Base-by-base conservation (phyloP, 1,140 invertebrate species). In the Copidosoma floridanum region DNA sequence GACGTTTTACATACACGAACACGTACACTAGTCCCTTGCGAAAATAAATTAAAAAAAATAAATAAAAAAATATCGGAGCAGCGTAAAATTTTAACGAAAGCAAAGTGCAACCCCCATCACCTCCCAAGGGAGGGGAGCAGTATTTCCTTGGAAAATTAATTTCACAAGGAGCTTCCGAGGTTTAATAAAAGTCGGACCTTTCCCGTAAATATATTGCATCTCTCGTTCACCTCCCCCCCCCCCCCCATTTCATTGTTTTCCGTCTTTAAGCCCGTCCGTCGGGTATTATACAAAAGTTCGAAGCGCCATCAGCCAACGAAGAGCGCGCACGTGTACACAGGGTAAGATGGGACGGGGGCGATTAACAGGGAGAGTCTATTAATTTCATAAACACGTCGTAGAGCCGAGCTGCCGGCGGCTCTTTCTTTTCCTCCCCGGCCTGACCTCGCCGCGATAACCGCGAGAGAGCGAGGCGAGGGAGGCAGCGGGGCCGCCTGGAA, bases 371-470 rank as follows among this genome's bases (percentile, higher is more conserved):
- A 35, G 29, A 44, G 57, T 47, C 48, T 60, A 60, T 60, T 60
- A 60, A 60, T 60, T 60, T 60, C 40, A 60, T 53, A 60, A 60
- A 60, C 41, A 53, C 41, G 50, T 41, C 57, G 37, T 44, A 41
- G 40, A 6, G 5, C 18, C 40, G 40, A 6, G 40, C 40, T n/a
- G 12, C 29, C 6, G 29, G 41, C 10, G 44, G n/a, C 44, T 44
- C 23, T 23, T 48, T 12, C 14, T 32, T n/a, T 56, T 11, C n/a
- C 6, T 23, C 37, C 14, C 24, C 14, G 23, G 27, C n/a, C 29
- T 32, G 29, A 32, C 29, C 35, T 23, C 26, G 21, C 20, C 47
- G 29, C 27, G 6, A 21, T 11, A 8, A 50, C 43, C 20, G 16
- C 29, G 24, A 48, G 24, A 14, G 16, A 23, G 11, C 5, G 12